phyloP scores from a whole-genome alignment of 2,113 vertebrate genomes.

The Podarcis raffonei region DNA sequence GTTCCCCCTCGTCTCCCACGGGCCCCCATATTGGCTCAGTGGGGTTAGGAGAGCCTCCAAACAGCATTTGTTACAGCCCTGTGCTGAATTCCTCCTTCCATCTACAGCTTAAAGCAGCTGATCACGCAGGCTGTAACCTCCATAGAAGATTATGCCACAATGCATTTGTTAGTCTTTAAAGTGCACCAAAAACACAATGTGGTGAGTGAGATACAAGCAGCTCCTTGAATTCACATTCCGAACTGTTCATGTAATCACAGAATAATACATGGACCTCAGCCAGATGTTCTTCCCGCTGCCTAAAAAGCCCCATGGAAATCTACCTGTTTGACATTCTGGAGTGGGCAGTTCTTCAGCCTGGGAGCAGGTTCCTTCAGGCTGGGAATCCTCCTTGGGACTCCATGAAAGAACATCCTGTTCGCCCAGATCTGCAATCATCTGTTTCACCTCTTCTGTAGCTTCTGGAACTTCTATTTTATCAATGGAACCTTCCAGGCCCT shows the following conservation, averaged over 20 bases:
- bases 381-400: background rate
- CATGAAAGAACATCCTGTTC: background rate
- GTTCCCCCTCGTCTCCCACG: too few relatives aligned
- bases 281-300: background rate
- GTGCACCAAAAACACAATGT: background rate
- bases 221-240: background rate
- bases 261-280: too few relatives aligned
- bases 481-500: background rate
- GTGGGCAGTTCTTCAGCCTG: background rate
- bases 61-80: too few relatives aligned
- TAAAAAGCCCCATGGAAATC: background rate
- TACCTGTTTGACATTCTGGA: background rate
- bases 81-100: too few relatives aligned
- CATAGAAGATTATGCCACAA: too few relatives aligned
- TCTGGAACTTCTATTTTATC: background rate
- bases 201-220: background rate
- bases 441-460: background rate
- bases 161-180: background rate
- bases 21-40: too few relatives aligned
- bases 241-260: too few relatives aligned
- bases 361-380: background rate
- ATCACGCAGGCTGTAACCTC: too few relatives aligned
- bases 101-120: too few relatives aligned
- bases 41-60: too few relatives aligned
- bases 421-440: background rate